phyloP scores from a whole-genome alignment of 2,888 invertebrate genomes.

The Hydrotaea diabolus region DNA sequence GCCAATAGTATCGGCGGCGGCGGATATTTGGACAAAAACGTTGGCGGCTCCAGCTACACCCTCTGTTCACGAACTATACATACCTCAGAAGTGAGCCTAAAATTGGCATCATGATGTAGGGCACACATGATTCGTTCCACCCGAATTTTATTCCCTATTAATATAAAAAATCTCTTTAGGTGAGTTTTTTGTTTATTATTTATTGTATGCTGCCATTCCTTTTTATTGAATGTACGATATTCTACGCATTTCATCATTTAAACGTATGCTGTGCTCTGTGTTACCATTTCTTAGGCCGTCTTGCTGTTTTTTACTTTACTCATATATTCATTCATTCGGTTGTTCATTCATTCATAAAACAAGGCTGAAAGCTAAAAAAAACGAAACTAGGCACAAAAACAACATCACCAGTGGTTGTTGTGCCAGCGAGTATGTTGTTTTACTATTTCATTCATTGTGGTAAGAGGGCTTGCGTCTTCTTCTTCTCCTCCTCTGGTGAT shows the following conservation, averaged over 20 bases:
- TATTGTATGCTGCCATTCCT: slow-evolving; percentile 19
- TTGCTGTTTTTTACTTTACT: background rate
- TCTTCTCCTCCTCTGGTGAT: background rate
- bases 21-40: too few relatives aligned
- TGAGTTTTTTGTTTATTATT: slow-evolving; percentile 16
- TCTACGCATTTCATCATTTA: slow-evolving; percentile 26
- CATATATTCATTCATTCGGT: background rate
- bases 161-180: too few relatives aligned
- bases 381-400: background rate
- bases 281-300: slow-evolving; percentile 28
- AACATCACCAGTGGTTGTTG: background rate
- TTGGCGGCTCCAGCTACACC: too few relatives aligned
- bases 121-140: too few relatives aligned
- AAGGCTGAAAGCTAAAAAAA: background rate
- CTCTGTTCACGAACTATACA: too few relatives aligned
- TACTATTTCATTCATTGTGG: slow-evolving; percentile 27
- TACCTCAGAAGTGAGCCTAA: too few relatives aligned
- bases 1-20: too few relatives aligned
- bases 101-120: too few relatives aligned
- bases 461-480: background rate
- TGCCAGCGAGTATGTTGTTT: background rate
- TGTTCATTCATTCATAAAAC: slow-evolving; percentile 50
- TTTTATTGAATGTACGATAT: slow-evolving; percentile 29
- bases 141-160: too few relatives aligned
- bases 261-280: slow-evolving; percentile 12